These are phyloP conservation scores for Chaetorhynchus papuensis DNA, from an alignment of 2,113 vertebrate genomes.

Conservation along the genomic window DNA sequence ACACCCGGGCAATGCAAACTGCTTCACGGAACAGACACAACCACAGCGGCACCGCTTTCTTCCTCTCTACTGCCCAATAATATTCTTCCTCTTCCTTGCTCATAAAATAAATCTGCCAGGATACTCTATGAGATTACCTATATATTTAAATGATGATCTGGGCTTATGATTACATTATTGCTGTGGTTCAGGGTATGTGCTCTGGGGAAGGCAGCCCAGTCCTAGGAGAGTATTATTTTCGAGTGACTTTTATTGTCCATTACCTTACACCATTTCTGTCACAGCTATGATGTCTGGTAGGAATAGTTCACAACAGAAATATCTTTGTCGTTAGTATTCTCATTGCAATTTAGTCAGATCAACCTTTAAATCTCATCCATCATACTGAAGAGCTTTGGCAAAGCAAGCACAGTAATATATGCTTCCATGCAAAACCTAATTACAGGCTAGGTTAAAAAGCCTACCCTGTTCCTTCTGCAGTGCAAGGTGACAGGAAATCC, in stretches of 20 bases:
- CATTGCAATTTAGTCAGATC: slow-evolving; percentile 36
- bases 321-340: slow-evolving; percentile 61
- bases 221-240: slow-evolving; percentile 72
- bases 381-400: slow-evolving; percentile 63
- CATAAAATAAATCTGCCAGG: slow-evolving; percentile 67
- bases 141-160: slow-evolving; percentile 64
- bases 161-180: slow-evolving; percentile 48
- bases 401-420: slow-evolving; percentile 39
- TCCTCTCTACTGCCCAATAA: background rate
- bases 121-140: slow-evolving; percentile 23
- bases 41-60: background rate
- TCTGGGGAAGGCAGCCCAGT: slow-evolving; percentile 30
- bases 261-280: slow-evolving; percentile 67
- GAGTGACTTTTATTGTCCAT: slow-evolving; percentile 76
- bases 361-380: slow-evolving; percentile 57
- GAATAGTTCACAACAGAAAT: slow-evolving; percentile 61
- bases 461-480: slow-evolving; percentile 31
- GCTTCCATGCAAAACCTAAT: slow-evolving; percentile 59
- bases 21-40: slow-evolving; percentile 5
- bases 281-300: slow-evolving; percentile 61
- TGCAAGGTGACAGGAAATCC: slow-evolving; percentile 49
- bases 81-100: background rate
- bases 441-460: slow-evolving; percentile 58
- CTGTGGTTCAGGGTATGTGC: background rate
- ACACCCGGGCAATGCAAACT: background rate